Conservation (phyloP, 2,113 vertebrate genomes). For the Periophthalmodon schlosseri region DNA sequence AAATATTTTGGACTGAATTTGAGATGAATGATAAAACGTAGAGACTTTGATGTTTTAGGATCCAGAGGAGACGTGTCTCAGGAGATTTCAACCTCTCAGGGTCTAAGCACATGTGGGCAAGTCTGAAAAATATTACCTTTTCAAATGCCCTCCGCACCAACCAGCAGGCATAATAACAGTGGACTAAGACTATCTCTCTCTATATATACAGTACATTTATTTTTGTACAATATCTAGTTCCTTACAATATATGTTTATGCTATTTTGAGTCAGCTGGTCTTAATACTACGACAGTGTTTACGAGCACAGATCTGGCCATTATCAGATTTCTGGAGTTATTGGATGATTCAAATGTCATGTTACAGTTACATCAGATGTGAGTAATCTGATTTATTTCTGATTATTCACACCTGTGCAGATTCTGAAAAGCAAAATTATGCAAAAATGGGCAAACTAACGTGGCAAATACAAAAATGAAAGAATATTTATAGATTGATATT, state of each 20-base stretch:
- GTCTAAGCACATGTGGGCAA: not conserved
- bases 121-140: not conserved
- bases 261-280: not conserved
- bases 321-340: too few relatives aligned
- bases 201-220: not conserved
- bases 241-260: not conserved
- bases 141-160: not conserved
- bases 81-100: constrained; percentile 3
- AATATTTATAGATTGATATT: too few relatives aligned
- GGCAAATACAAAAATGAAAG: too few relatives aligned
- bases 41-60: constrained; percentile 49
- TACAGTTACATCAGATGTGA: too few relatives aligned
- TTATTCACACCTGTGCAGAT: too few relatives aligned
- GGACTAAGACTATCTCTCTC: not conserved
- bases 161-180: too few relatives aligned
- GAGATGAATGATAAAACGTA: constrained; percentile 45
- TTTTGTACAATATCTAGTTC: not conserved
- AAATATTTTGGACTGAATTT: constrained; percentile 26
- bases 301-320: not conserved
- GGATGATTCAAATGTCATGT: too few relatives aligned
- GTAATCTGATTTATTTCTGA: too few relatives aligned
- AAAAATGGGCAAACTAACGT: too few relatives aligned
- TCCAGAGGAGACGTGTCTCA: constrained; percentile 21
- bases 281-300: not conserved
- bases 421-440: too few relatives aligned